Evolutionary conservation across 1,140 invertebrate genomes (phyloP).

Genomic region (Drosophila carrolli): DNA sequence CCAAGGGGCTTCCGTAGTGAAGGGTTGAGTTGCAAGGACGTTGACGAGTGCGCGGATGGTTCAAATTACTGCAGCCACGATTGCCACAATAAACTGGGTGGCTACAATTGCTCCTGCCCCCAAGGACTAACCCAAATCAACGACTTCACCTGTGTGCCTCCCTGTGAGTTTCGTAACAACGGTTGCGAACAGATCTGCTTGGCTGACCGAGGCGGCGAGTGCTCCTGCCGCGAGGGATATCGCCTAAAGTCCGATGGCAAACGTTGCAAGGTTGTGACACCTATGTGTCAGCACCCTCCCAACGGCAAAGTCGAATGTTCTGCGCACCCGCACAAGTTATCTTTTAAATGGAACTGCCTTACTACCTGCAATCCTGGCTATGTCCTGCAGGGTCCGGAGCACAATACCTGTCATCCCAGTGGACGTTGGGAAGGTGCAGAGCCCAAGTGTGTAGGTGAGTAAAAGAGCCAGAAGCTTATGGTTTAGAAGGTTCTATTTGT

Average conservation of each 20-base stretch:
- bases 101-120: slow-evolving; percentile 92
- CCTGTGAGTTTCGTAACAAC: slow-evolving; percentile 86
- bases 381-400: slow-evolving; percentile 85
- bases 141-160: slow-evolving; percentile 85
- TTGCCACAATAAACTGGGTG: slow-evolving; percentile 93
- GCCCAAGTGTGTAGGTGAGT: slow-evolving; percentile 85
- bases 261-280: slow-evolving; percentile 89
- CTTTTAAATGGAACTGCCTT: slow-evolving; percentile 86
- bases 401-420: slow-evolving; percentile 85
- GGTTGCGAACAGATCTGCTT: slow-evolving; percentile 86
- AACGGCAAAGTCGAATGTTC: slow-evolving; percentile 84
- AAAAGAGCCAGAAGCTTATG: too few relatives aligned
- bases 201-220: slow-evolving; percentile 69
- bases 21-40: slow-evolving; percentile 85
- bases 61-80: slow-evolving; percentile 90
- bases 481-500: too few relatives aligned
- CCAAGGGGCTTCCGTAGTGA: slow-evolving; percentile 84
- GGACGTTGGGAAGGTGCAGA: slow-evolving; percentile 86
- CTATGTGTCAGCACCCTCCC: slow-evolving; percentile 88
- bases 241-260: slow-evolving; percentile 63
- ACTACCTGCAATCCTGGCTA: slow-evolving; percentile 86
- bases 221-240: slow-evolving; percentile 86
- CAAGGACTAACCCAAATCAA: slow-evolving; percentile 85
- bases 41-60: slow-evolving; percentile 91
- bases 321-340: slow-evolving; percentile 69